Evolutionary conservation across 2,888 invertebrate genomes (phyloP), one percentile per base, ranked within the genome.

Genomic region (Shargacucullia verbasci): DNA sequence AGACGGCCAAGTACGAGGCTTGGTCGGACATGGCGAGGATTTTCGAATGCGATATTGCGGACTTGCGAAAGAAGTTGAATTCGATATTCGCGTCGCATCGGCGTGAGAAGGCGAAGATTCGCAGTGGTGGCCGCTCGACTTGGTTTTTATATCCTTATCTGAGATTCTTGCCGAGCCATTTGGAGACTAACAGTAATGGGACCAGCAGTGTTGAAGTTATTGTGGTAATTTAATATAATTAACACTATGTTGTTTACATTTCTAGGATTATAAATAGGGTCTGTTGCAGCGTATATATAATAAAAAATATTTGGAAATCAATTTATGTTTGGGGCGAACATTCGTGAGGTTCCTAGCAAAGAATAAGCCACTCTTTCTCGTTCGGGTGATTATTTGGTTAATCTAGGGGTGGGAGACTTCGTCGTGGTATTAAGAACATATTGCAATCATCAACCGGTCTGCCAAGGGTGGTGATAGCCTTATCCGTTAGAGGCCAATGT

Each of bases 1-100:
- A 85, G 53, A 80, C 86, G 0, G 84, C 87, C 2, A 90, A 91
- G 61, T 87, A 89, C 48, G 88, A 87, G 12, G 88, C 90, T 0
- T 93, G 90, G 90, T 71, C 82, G 13, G 82, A 85, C 4, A 35
- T 93, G 37, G 91, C 92, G 7, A 74, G 76, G 10, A 52, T 78
- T 7, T 90, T 91, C 66, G 82, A 87, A 6, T 90, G 90, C 54
- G 89, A 91, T 41, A 84, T 91, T 7, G 76, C 81, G 0, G 90
- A 91, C 55, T 59, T 94, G 55, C 75, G 88, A 29, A 91, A 89
- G 83, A 94, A 94, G 62, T 62, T 94, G 52, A 91, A 91, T 68
- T 93, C 93, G 0, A 75, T 94, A 35, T 84, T 93, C 66, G 94
- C 93, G 2, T 94, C 93, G 37, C 87, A 91, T 38, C 78, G 93